Percentiles rank a stretch among this genome's conserved stretches.
Conservation (phyloP, 2,797 vertebrate genomes). For the Etheostoma perlongum region DNA sequence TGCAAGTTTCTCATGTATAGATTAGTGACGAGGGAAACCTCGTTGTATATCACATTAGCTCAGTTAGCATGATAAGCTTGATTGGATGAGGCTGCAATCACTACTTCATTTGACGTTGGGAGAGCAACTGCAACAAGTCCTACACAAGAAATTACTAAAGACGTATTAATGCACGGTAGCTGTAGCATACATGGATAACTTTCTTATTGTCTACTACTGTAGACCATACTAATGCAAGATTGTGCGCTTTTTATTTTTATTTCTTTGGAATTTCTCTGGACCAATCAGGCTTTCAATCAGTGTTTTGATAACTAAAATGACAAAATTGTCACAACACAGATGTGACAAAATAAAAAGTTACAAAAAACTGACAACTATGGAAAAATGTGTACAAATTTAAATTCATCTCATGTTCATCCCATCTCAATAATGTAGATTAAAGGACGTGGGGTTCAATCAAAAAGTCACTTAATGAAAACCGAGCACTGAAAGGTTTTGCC, state of each 20-base stretch:
- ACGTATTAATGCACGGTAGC: not conserved
- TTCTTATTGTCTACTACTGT: not conserved
- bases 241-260: no score
- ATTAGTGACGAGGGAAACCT: not conserved
- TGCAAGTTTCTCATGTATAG: not conserved
- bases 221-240: not conserved
- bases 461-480: no score
- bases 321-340: not conserved
- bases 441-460: no score
- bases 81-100: not conserved
- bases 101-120: not conserved
- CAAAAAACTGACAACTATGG: no score
- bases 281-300: not conserved
- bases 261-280: not conserved
- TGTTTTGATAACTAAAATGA: not conserved
- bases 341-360: no score
- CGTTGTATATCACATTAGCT: slow-evolving; percentile 6
- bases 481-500: no score
- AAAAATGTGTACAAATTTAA: not conserved
- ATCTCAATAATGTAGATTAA: no score
- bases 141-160: not conserved
- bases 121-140: no score
- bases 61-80: not conserved
- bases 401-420: no score
- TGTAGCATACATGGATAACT: not conserved